Conservation (phyloP, 2,113 vertebrate genomes). For the Sinocyclocheilus rhinocerous region DNA sequence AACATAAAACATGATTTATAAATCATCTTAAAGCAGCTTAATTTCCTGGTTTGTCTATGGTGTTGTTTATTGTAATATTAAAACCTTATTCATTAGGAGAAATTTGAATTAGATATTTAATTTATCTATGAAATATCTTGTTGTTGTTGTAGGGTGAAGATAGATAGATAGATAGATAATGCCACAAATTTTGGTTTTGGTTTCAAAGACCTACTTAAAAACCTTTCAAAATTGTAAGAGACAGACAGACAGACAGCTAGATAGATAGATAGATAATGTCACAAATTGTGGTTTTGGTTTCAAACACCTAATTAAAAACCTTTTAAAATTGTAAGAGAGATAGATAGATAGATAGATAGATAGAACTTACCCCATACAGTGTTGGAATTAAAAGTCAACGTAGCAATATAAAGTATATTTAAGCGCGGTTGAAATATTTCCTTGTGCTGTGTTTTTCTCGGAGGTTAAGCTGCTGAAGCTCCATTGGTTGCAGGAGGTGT, state of each 20-base stretch:
- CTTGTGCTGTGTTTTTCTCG: neutral
- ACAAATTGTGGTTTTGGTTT: too few relatives aligned
- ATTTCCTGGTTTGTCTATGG: neutral
- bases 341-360: neutral
- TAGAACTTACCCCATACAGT: neutral
- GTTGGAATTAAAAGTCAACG: neutral
- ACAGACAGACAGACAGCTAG: neutral
- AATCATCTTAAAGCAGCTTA: too few relatives aligned
- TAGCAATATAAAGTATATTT: neutral
- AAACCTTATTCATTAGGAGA: neutral
- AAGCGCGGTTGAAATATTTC: neutral
- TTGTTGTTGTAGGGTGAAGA: too few relatives aligned
- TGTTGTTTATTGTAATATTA: neutral
- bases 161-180: too few relatives aligned
- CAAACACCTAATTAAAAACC: too few relatives aligned
- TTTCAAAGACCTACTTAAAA: too few relatives aligned
- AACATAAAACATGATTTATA: neutral
- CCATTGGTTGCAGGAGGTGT: conserved; percentile 20
- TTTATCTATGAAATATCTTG: neutral
- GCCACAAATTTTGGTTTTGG: too few relatives aligned
- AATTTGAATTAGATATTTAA: neutral
- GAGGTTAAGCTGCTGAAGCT: neutral
- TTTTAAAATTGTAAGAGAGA: too few relatives aligned
- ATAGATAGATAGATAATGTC: neutral
- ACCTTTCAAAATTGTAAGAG: too few relatives aligned